Percentiles rank a stretch among this genome's conserved stretches.
Conservation (phyloP, 1,140 invertebrate genomes). For the Eubasilissa regina region DNA sequence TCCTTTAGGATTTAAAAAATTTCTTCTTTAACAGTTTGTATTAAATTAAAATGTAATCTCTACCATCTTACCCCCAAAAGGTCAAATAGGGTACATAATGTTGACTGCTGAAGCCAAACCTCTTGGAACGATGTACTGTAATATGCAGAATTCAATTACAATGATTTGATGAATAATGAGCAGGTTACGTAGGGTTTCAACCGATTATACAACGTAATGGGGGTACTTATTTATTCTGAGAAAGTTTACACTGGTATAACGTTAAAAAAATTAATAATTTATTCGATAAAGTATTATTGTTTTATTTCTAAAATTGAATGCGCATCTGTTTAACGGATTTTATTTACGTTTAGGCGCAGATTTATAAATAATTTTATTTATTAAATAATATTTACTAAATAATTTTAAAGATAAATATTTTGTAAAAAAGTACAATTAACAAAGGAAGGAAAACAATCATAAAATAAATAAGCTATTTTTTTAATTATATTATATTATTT, state of each 20-base stretch:
- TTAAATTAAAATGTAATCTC: neutral
- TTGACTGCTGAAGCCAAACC: neutral
- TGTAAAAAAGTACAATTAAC: too few species aligned
- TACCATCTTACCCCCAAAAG: constrained; percentile 1
- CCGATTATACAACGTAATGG: neutral
- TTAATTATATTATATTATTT: too few species aligned
- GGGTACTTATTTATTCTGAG: neutral
- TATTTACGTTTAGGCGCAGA: too few species aligned
- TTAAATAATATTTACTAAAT: too few species aligned
- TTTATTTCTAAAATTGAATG: too few species aligned
- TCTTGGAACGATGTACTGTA: constrained; percentile 3
- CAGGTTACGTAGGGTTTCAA: neutral
- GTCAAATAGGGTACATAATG: constrained; percentile 7
- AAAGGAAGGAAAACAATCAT: too few species aligned
- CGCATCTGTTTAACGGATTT: too few species aligned
- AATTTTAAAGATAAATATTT: too few species aligned
- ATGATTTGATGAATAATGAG: constrained; percentile 31
- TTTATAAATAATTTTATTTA: too few species aligned
- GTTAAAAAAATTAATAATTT: too few species aligned
- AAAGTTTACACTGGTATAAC: neutral
- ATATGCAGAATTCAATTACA: constrained; percentile 37
- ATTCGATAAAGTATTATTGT: too few species aligned
- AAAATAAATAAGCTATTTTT: too few species aligned
- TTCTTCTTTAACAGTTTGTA: neutral
- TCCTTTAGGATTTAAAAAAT: neutral